Evolutionary conservation across 2,797 vertebrate species (phyloP), one percentile per base, ranked within the genome.

Genomic region (Notolepis coatsorum): DNA sequence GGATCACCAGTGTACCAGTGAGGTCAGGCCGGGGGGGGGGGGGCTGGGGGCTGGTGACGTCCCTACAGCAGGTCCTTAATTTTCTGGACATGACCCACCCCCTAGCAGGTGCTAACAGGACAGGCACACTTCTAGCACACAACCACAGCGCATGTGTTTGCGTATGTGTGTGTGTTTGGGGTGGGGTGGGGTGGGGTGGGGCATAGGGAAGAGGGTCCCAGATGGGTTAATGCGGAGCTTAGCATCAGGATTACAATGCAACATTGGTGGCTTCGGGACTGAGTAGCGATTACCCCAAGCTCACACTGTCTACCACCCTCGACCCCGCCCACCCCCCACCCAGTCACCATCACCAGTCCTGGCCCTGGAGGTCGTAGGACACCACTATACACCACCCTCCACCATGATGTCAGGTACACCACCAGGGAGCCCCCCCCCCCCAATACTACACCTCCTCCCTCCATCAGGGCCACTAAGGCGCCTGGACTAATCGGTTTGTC

Each of bases 231-330:
- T 95, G 86, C 93, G 90, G 91, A 93, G 93, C 95, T 97, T 95
- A 96, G 95, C 94, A 96, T 95, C 93, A 91, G 94, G 96, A 97
- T 97, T 96, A 98, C 91, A 94, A 95, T 94, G 94, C 94, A 94
- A 95, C 92, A 96, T 92, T 95, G 93, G 93, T 89, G 88, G 92
- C 91, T 92, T 92, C 86, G 85, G n/a, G 92, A 94, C 93, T 93
- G 92, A 92, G 92, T 88, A 61, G 87, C 93, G 93, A 96, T 95
- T 95, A 94, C 86, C 93, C 91, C 96, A 84, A 79, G 74, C 80
- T 63, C 75, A 76, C 63, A 64, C 61, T 59, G 54, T 52, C 56
- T 65, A 73, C 68, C 55, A 60, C 63, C 68, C 60, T 53, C 65
- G 60, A 63, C 68, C 46, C 43, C 38, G 49, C 64, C 63, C 42